These are phyloP conservation scores for Ceratosolen solmsi DNA, from an alignment of 1,140 invertebrate species.

Conservation along the genomic window DNA sequence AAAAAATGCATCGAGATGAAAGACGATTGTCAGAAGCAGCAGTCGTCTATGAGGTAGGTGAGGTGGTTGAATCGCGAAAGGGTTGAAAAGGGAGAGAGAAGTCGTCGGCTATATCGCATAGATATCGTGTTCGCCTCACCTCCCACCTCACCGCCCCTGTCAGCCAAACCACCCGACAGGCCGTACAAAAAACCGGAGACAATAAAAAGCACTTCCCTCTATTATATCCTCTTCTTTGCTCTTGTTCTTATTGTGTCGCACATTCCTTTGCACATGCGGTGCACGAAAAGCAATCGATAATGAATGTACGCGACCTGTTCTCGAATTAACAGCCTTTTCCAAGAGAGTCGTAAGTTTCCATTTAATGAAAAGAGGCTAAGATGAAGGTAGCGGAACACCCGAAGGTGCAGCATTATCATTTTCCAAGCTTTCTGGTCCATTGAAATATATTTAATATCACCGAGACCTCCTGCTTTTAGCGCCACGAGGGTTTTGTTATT, in stretches of 20 bases:
- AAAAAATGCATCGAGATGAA: no score
- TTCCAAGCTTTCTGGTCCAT: not conserved
- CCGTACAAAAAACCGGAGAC: not conserved
- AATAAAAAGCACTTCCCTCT: slow-evolving; percentile 17
- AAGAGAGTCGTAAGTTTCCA: not conserved
- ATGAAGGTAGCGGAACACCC: not conserved
- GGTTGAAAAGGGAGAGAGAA: not conserved
- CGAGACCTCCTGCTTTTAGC: no score
- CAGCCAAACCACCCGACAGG: no score
- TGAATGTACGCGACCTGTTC: not conserved
- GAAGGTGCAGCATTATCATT: not conserved
- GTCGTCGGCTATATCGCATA: not conserved
- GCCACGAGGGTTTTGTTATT: no score
- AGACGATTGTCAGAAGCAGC: no score
- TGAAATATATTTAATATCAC: not conserved
- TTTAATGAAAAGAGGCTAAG: not conserved
- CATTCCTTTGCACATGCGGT: not conserved
- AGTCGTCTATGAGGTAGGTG: no score
- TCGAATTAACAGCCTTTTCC: not conserved
- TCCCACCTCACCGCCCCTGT: not conserved
- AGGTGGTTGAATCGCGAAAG: slow-evolving; percentile 11
- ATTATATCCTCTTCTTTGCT: not conserved
- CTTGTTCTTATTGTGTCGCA: not conserved
- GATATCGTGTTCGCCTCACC: no score
- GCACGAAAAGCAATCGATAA: slow-evolving; percentile 1